Evolutionary conservation across 2,113 vertebrate species (phyloP).

Genomic region (Pedionomus torquatus): DNA sequence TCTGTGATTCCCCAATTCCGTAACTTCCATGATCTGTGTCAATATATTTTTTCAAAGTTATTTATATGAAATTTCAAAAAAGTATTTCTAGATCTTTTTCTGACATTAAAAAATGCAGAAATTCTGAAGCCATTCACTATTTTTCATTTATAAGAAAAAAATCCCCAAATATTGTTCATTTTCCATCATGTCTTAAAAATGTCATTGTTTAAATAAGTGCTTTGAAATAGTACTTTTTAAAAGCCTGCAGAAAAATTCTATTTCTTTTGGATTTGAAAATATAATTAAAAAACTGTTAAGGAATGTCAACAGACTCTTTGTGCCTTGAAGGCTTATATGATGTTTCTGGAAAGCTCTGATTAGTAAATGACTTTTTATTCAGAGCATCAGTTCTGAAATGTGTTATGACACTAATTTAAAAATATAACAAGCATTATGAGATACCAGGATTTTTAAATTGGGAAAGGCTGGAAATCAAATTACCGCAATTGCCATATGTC

Average conservation of each 20-base stretch:
- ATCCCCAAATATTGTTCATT: rapidly evolving
- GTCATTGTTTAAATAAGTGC: not conserved
- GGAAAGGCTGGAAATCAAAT: not conserved
- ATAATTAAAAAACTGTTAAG: not conserved
- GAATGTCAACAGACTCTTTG: not conserved
- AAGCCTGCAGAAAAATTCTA: not conserved
- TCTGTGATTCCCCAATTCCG: too few species aligned
- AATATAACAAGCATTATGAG: not conserved
- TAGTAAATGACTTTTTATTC: not conserved
- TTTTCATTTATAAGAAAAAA: not conserved
- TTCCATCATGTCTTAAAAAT: not conserved
- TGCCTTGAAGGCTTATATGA: not conserved
- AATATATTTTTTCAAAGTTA: not conserved
- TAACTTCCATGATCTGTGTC: not conserved
- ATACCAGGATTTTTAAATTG: not conserved
- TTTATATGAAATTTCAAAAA: not conserved
- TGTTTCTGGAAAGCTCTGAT: not conserved
- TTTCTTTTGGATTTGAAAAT: not conserved
- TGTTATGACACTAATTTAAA: not conserved
- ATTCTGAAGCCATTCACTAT: not conserved
- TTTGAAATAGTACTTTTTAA: not conserved
- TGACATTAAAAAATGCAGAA: not conserved
- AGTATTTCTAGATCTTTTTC: not conserved
- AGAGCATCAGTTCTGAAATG: not conserved
- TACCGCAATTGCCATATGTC: not conserved